Evolutionary conservation across 1,140 invertebrate species (phyloP), one percentile per base, ranked within the genome.

Genomic region (Chymomyza costata): DNA sequence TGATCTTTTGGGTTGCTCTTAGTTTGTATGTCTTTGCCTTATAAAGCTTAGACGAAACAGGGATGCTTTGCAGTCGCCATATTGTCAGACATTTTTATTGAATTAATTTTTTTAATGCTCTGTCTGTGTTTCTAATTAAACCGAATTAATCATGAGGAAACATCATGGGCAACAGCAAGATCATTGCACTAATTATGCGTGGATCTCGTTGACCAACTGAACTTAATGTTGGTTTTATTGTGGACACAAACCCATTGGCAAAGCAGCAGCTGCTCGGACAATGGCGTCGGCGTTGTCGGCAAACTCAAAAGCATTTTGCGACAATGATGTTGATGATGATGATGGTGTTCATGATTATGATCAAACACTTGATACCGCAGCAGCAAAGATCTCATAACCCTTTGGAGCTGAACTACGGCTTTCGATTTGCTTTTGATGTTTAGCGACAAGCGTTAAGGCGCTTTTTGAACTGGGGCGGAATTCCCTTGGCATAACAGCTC

Each of bases 51-150:
- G 8, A n/a, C n/a, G n/a, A 8, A 25, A 25, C 21, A 25, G 21
- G 21, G 3, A 3, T 3, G 21, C 21, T 25, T 8, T 25, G 21
- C 21, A 25, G 21, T 8, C 3, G 3, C 21, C 8, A 8, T 8
- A 40, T 57, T 53, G 25, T 18, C 14, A 56, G 71, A 67, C 50
- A 80, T 80, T 80, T 80, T 68, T 68, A 80, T 80, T 80, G 73
- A 80, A 80, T 80, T 80, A 80, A 80, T 80, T 80, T 80, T 56
- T 53, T 49, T 67, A 59, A 60, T 80, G n/a, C n/a, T n/a, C n/a
- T 57, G 73, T 80, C 73, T 80, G 73, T 73, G 80, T 80, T 80
- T 80, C 67, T 80, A 80, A 80, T 80, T 80, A 80, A 80, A 60
- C 67, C 73, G 73, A 80, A 80, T 80, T 80, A 80, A 80, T 80